These are phyloP conservation scores for Pachliopta kotzebuea DNA, from an alignment of 2,888 invertebrate species.

Conservation along the genomic window DNA sequence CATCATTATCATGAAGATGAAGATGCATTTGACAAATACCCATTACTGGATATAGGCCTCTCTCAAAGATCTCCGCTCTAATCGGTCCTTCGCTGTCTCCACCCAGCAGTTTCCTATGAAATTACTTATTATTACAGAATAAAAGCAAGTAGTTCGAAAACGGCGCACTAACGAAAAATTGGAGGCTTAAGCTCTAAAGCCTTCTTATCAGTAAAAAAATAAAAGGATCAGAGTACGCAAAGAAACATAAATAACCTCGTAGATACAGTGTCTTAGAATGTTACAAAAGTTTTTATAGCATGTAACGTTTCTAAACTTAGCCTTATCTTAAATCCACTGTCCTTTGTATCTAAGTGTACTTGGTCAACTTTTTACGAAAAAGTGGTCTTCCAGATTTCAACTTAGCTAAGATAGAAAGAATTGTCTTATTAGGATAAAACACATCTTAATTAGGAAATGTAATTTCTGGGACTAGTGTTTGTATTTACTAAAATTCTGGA, in stretches of 20 bases:
- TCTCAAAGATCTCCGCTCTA: too few species aligned
- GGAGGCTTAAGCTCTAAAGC: constrained; percentile 25
- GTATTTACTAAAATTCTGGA: too few species aligned
- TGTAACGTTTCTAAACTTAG: constrained; percentile 28
- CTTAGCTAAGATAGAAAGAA: neutral
- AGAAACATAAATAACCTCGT: constrained; percentile 31
- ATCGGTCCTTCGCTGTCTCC: too few species aligned
- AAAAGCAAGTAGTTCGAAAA: constrained; percentile 11
- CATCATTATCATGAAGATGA: too few species aligned
- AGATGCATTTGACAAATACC: too few species aligned
- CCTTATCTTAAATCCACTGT: constrained; percentile 24
- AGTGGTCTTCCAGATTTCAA: neutral
- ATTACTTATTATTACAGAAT: neutral
- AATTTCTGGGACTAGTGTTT: too few species aligned
- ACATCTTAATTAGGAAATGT: neutral
- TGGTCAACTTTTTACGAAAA: constrained; percentile 23
- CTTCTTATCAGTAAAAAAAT: constrained; percentile 30
- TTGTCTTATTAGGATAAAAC: neutral
- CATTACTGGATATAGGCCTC: too few species aligned
- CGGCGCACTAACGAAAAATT: constrained; percentile 19
- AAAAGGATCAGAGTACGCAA: constrained; percentile 30
- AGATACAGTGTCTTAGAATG: constrained; percentile 29
- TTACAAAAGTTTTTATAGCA: constrained; percentile 30
- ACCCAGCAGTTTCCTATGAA: too few species aligned
- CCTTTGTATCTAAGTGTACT: constrained; percentile 21